These are phyloP conservation scores for Campoletis sonorensis DNA, from an alignment of 1,140 invertebrate species.

Conservation along the genomic window DNA sequence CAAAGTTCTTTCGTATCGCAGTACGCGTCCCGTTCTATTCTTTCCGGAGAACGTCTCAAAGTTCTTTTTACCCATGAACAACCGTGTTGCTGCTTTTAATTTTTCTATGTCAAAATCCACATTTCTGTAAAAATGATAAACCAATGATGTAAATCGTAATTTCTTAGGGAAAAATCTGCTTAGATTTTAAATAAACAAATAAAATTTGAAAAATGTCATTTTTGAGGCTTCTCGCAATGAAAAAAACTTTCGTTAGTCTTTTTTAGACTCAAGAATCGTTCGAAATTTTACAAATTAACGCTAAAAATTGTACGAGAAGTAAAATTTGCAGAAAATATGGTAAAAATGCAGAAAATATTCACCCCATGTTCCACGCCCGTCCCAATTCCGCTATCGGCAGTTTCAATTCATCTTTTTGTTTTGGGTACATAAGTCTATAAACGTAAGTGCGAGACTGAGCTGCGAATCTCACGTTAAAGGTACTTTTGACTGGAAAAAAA, in stretches of 20 bases:
- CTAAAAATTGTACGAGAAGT: too few species aligned
- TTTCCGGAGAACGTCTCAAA: constrained; percentile 82
- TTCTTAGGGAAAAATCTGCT: too few species aligned
- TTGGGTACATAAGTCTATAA: constrained; percentile 79
- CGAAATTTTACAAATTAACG: too few species aligned
- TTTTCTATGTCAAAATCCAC: constrained; percentile 79
- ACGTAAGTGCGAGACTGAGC: constrained; percentile 82
- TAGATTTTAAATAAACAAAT: too few species aligned
- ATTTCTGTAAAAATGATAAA: constrained; percentile 67
- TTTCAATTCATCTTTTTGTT: constrained; percentile 54
- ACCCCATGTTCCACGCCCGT: constrained; percentile 55
- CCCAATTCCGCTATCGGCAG: constrained; percentile 63
- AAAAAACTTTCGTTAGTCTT: too few species aligned
- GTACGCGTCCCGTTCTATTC: constrained; percentile 70
- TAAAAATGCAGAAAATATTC: constrained; percentile 18
- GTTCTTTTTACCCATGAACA: constrained; percentile 82
- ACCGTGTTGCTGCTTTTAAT: constrained; percentile 75
- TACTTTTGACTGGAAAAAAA: constrained; percentile 77
- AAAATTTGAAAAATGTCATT: too few species aligned
- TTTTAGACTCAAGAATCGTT: too few species aligned
- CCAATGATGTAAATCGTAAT: neutral
- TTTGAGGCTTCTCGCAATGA: too few species aligned
- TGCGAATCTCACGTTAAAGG: constrained; percentile 80
- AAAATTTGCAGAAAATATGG: too few species aligned
- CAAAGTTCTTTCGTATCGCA: constrained; percentile 72